These are phyloP conservation scores for Drosophila gunungcola DNA, from an alignment of 1,140 invertebrate species.

Conservation along the genomic window DNA sequence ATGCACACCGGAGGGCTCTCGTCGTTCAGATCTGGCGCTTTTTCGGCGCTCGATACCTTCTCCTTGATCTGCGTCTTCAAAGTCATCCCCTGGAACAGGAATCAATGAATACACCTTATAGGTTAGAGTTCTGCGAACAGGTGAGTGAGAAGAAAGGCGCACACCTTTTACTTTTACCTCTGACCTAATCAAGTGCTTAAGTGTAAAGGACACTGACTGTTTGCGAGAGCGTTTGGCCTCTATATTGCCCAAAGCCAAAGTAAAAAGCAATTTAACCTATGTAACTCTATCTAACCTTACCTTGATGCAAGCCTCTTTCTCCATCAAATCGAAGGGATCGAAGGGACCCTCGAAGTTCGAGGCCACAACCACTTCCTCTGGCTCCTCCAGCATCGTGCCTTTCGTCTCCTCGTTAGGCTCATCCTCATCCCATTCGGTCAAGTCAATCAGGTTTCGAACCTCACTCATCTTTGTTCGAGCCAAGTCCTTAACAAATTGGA, in stretches of 20 bases:
- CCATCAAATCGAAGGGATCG: slow-evolving; percentile 75
- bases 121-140: no score
- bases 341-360: slow-evolving; percentile 62
- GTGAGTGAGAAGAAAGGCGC: no score
- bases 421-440: slow-evolving; percentile 55
- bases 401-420: slow-evolving; percentile 36
- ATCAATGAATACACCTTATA: neutral
- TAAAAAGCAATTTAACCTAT: no score
- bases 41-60: neutral
- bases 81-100: slow-evolving; percentile 29
- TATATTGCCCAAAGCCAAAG: neutral
- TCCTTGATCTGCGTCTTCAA: slow-evolving; percentile 7
- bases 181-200: no score
- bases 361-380: slow-evolving; percentile 9
- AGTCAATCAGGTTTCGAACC: slow-evolving; percentile 58
- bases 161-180: no score
- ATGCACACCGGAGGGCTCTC: slow-evolving; percentile 59
- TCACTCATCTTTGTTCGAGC: slow-evolving; percentile 46
- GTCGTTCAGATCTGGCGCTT: slow-evolving; percentile 35
- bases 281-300: slow-evolving; percentile 26
- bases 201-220: no score
- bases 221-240: neutral
- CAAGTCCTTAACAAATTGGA: neutral
- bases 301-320: slow-evolving; percentile 75
- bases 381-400: slow-evolving; percentile 28